Evolutionary conservation across 37 sponge, comb jelly and placozoan genomes (phyloP), one percentile per base, ranked within the genome.

Genomic region (Tethya wilhelma): DNA sequence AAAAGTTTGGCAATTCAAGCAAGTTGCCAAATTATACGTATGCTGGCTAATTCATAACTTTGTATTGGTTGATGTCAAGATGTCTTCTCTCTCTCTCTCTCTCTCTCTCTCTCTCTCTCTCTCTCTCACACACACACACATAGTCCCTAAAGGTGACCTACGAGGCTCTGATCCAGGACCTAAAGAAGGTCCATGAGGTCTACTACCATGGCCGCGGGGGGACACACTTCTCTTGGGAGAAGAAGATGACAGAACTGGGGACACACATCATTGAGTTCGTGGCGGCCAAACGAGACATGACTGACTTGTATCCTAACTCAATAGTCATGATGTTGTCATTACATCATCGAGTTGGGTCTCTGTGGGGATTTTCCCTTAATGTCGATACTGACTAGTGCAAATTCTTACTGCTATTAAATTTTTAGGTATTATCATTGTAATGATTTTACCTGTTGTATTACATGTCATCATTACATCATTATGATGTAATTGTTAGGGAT

Each of bases 161-260:
- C 73, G 89, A 89, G 4, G 33, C 9, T 9, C 19, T 89, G 0
- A 26, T 83, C 19, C 67, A 63, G 34, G 89, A 89, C 31, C 59
- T 83, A 37, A 78, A 44, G 53, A 83, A 57, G 55, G 75, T 89
- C 9, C 55, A 66, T 1, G 84, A 83, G 46, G 79, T 89, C 7
- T 89, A 83, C 56, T 38, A 42, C 23, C 60, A 65, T 38, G 38
- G 72, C 20, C 73, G 70, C 40, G 89, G 89, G 58, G 89, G 89
- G 22, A 89, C 79, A 11, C 84, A 83, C 44, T 71, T 79, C 56
- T 64, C 74, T 0, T 89, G 89, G 89, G 89, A 89, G 74, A 72
- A 74, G 60, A 89, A 73, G 38, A 70, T 89, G 84, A 56, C 89
- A 38, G 89, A 89, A 7, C 67, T 89, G n/a, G 64, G 78, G 37